Conservation (phyloP, 1,140 invertebrate genomes). For the Melitaea cinxia region DNA sequence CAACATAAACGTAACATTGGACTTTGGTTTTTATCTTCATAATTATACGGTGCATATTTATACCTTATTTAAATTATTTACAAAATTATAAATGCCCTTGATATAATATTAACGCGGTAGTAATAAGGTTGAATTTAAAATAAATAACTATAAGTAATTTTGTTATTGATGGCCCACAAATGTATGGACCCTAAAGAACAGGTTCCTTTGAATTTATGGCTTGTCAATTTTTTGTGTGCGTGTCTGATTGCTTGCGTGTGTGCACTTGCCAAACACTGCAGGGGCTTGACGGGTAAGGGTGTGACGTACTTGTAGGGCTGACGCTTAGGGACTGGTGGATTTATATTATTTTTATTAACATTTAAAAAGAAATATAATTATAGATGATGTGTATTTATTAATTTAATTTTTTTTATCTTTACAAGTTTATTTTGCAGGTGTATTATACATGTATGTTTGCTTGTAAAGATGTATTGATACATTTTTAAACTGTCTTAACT, state of each 20-base stretch:
- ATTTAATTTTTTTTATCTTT: too few species aligned
- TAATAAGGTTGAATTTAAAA: not conserved
- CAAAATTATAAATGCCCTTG: not conserved
- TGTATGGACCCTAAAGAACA: conserved; percentile 58
- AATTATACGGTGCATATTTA: conserved; percentile 17
- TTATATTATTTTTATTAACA: conserved; percentile 9
- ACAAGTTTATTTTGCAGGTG: too few species aligned
- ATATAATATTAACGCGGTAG: not conserved
- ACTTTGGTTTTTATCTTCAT: not conserved
- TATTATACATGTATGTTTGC: too few species aligned
- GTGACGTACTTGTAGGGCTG: conserved; percentile 41
- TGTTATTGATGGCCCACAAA: conserved; percentile 27
- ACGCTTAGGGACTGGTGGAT: not conserved
- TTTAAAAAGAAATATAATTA: not conserved
- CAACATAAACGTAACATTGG: not conserved
- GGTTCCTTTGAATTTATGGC: conserved; percentile 72
- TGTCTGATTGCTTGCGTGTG: conserved; percentile 49
- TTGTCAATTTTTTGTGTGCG: conserved; percentile 58
- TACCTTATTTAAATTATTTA: not conserved
- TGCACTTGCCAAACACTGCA: conserved; percentile 59
- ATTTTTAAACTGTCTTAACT: too few species aligned
- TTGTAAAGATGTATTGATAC: too few species aligned
- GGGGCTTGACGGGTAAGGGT: conserved; percentile 59
- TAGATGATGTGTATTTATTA: too few species aligned
- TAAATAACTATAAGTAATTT: not conserved